Evolutionary conservation across 2,888 invertebrate species (phyloP).

Genomic region (Eupithecia tripunctaria): DNA sequence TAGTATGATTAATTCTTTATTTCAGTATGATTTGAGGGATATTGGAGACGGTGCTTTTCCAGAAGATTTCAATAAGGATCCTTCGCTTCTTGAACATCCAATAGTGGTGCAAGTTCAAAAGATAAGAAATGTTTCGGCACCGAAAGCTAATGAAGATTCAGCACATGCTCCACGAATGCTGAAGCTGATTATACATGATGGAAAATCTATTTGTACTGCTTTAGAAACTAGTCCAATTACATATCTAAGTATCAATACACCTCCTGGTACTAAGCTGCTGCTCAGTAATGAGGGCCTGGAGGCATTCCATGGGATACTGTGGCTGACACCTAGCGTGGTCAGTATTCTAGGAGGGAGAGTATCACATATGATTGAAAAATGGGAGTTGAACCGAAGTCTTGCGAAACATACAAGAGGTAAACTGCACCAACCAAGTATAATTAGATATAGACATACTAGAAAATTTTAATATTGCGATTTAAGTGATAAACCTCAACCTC

Average conservation of each 20-base stretch:
- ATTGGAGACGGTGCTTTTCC: slow-evolving; percentile 90
- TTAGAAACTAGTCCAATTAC: slow-evolving; percentile 90
- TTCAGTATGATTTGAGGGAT: slow-evolving; percentile 91
- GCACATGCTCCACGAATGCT: slow-evolving; percentile 92
- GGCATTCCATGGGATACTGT: slow-evolving; percentile 89
- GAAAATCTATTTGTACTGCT: slow-evolving; percentile 90
- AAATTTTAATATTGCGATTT: not conserved
- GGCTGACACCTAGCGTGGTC: slow-evolving; percentile 88
- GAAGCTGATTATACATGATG: slow-evolving; percentile 93
- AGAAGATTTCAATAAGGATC: slow-evolving; percentile 86
- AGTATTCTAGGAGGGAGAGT: slow-evolving; percentile 94
- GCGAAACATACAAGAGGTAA: slow-evolving; percentile 86
- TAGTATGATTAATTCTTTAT: slow-evolving; percentile 45
- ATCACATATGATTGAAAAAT: slow-evolving; percentile 92
- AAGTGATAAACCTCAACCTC: too few relatives aligned
- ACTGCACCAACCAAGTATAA: slow-evolving; percentile 17
- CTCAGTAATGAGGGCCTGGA: slow-evolving; percentile 75
- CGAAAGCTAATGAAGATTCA: slow-evolving; percentile 95
- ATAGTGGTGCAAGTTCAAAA: slow-evolving; percentile 95
- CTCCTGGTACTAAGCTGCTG: slow-evolving; percentile 94
- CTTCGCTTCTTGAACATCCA: slow-evolving; percentile 78
- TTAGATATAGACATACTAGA: not conserved
- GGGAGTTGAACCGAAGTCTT: slow-evolving; percentile 90
- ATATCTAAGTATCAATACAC: slow-evolving; percentile 90
- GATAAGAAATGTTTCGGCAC: slow-evolving; percentile 94